These are phyloP conservation scores for Cheilosia grossa DNA, from an alignment of 2,888 invertebrate genomes.

Conservation along the genomic window DNA sequence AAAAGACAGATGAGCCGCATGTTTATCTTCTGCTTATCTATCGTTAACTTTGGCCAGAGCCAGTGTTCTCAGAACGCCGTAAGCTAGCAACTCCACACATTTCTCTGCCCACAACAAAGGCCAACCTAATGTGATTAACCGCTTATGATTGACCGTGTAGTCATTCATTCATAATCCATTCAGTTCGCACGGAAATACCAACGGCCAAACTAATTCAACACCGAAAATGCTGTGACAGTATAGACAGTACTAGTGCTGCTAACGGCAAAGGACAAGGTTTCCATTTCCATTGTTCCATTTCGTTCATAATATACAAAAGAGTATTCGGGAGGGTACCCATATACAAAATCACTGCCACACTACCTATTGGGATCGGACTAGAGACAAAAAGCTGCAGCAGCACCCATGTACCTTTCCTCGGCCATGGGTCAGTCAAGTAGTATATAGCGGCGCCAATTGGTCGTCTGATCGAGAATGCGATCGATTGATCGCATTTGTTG, in stretches of 20 bases:
- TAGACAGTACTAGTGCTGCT: slow-evolving; percentile 3
- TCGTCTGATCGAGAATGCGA: slow-evolving; percentile 64
- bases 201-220: slow-evolving; percentile 29
- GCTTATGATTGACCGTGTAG: slow-evolving; percentile 47
- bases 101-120: slow-evolving; percentile 5
- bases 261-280: neutral
- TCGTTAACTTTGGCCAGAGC: slow-evolving; percentile 17
- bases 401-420: neutral
- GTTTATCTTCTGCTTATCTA: slow-evolving; percentile 22
- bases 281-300: slow-evolving; percentile 2
- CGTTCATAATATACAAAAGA: neutral
- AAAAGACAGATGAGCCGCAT: slow-evolving; percentile 19
- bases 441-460: slow-evolving; percentile 67
- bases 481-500: slow-evolving; percentile 63
- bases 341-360: neutral
- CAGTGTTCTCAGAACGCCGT: slow-evolving; percentile 13
- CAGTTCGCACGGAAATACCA: slow-evolving; percentile 62
- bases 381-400: neutral
- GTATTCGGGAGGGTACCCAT: neutral
- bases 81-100: neutral
- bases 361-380: slow-evolving; percentile 15
- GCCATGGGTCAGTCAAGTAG: slow-evolving; percentile 13
- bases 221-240: slow-evolving; percentile 26
- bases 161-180: slow-evolving; percentile 43
- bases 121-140: slow-evolving; percentile 28